Base-by-base conservation (phyloP, 2,797 vertebrate genomes). In the Cottoperca gobio region DNA sequence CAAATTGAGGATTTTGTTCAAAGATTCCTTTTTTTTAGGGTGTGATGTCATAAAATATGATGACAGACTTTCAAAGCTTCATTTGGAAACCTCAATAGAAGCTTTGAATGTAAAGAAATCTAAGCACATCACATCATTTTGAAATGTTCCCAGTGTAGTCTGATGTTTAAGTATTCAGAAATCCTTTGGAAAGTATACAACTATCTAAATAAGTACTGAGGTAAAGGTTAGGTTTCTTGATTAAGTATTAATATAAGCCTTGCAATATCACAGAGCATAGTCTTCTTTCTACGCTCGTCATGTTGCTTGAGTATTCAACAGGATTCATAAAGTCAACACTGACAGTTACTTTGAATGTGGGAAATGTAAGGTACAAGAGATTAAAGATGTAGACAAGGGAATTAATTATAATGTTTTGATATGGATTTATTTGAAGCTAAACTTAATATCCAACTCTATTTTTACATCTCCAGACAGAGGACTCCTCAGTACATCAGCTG, bases 401-500 rank as follows among this genome's bases (percentile, higher is more conserved):
- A 12, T 26, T 13, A 4, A 40, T 14, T 24, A 4, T 66, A 10
- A 35, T n/a, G 8, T 40, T 55, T 42, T 7, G 9, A 45, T 62
- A 10, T 40, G 11, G 33, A 50, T 72, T 64, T 35, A 75, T 67
- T 50, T 28, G 1, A 57, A 26, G 10, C 28, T 35, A 0, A 65
- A 55, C 9, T 39, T 42, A 24, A 42, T 33, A 37, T 63, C 17
- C 5, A 35, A 28, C 24, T 70, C 1, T 54, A 2, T 70, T 55
- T 63, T 5, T 70, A 10, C 57, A 14, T 78, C 73, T 84, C 14
- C 87, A 95, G 94, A 88, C 86, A 73, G 86, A 88, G 0, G 94
- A 95, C 24, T 78, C 87, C 4, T 80, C 80, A 3, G 63, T 97
- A 19, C 91, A 91, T 39, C 90, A 86, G 60, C 89, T 97, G 10